Conservation (phyloP, 2,888 invertebrate species). For the Neelides folsomi region DNA sequence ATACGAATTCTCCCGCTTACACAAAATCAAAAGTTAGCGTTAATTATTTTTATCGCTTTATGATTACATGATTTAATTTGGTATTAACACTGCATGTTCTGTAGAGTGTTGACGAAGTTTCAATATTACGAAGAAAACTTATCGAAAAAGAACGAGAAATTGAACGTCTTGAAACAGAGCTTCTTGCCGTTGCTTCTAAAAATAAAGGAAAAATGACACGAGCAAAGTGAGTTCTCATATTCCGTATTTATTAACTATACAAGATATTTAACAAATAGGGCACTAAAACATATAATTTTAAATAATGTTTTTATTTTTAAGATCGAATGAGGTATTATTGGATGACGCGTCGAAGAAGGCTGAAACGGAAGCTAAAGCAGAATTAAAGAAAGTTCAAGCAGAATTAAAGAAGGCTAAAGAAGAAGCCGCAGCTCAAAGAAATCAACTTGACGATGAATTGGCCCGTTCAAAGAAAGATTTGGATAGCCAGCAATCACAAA, state of each 20-base stretch:
- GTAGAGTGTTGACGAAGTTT: constrained; percentile 38
- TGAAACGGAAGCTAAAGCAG: constrained; percentile 25
- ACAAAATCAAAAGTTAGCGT: constrained; percentile 31
- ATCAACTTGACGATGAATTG: constrained; percentile 55
- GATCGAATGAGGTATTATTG: constrained; percentile 16
- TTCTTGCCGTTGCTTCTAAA: constrained; percentile 51
- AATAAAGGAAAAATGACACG: constrained; percentile 49
- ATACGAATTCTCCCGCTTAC: constrained; percentile 32
- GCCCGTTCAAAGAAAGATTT: constrained; percentile 57
- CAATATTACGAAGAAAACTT: constrained; percentile 44
- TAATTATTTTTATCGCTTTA: background rate
- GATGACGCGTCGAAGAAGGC: constrained; percentile 16
- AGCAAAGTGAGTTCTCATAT: constrained; percentile 45
- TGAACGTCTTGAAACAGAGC: constrained; percentile 58
- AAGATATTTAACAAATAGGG: too few relatives aligned
- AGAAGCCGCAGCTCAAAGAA: constrained; percentile 19
- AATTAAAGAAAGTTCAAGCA: constrained; percentile 27
- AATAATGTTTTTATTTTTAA: constrained; percentile 8
- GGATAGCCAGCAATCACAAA: constrained; percentile 44
- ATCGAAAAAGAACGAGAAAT: constrained; percentile 65
- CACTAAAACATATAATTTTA: too few relatives aligned
- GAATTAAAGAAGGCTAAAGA: constrained; percentile 28
- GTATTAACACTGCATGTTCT: background rate
- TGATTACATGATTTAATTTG: too few relatives aligned
- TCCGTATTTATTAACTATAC: too few relatives aligned